Conservation (phyloP, 1,140 invertebrate species). For the Portunus trituberculatus region DNA sequence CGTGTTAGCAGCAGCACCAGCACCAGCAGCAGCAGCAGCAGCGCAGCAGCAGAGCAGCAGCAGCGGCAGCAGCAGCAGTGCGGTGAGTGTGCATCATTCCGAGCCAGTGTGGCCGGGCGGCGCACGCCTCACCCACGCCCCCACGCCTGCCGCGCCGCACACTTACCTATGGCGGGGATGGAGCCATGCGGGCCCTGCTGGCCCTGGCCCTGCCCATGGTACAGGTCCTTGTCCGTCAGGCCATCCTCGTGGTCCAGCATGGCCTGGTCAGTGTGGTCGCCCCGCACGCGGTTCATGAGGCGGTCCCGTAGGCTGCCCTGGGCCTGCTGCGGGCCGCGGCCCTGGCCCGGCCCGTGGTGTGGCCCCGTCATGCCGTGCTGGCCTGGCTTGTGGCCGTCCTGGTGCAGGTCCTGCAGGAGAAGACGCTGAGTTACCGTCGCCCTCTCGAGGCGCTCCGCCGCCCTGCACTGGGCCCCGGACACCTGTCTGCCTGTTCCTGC, state of each 20-base stretch:
- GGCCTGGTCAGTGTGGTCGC: constrained; percentile 78
- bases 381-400: constrained; percentile 71
- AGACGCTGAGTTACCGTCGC: not conserved
- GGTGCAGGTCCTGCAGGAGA: constrained; percentile 62
- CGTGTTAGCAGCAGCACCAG: not conserved
- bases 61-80: constrained; percentile 41
- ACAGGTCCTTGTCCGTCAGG: constrained; percentile 92
- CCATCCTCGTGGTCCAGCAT: constrained; percentile 93
- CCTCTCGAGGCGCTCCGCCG: not conserved
- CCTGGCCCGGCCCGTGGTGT: constrained; percentile 54
- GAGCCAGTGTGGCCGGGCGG: constrained; percentile 29
- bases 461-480: not conserved
- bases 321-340: constrained; percentile 35
- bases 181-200: constrained; percentile 67
- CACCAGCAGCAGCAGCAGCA: constrained; percentile 7
- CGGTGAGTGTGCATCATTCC: not conserved
- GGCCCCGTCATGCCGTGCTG: constrained; percentile 65
- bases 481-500: constrained; percentile 12
- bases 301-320: constrained; percentile 77
- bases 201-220: constrained; percentile 80
- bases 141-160: constrained; percentile 32
- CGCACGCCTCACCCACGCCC: constrained; percentile 23
- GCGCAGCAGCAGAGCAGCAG: constrained; percentile 2
- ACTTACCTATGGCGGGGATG: constrained; percentile 78
- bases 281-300: constrained; percentile 79